Evolutionary conservation across 2,888 invertebrate genomes (phyloP).

Genomic region (Cryptus viduatorius): DNA sequence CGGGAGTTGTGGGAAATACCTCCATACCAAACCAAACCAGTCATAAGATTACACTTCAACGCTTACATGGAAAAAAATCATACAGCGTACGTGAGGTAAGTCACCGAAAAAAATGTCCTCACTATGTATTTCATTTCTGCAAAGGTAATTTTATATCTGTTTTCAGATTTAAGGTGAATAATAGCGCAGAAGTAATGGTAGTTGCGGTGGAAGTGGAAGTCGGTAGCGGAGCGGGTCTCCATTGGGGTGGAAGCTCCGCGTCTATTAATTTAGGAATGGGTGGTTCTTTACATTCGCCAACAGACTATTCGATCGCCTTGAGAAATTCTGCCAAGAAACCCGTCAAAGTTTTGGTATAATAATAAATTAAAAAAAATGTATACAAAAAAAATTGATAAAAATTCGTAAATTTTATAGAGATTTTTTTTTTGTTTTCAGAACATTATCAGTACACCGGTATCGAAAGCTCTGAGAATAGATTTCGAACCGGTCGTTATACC

Average conservation of each 20-base stretch:
- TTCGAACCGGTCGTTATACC: constrained; percentile 89
- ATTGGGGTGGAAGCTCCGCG: constrained; percentile 90
- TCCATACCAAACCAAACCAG: constrained; percentile 94
- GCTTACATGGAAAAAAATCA: constrained; percentile 92
- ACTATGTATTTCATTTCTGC: too few species aligned
- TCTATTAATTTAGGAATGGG: constrained; percentile 94
- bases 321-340: constrained; percentile 90
- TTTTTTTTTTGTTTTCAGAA: constrained; percentile 82
- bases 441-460: constrained; percentile 87
- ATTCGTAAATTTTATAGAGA: background rate
- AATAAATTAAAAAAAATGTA: constrained; percentile 31
- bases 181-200: constrained; percentile 89
- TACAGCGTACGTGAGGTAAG: constrained; percentile 92
- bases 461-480: constrained; percentile 89
- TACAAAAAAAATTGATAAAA: background rate
- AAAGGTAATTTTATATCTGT: background rate
- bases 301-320: constrained; percentile 88
- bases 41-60: constrained; percentile 94
- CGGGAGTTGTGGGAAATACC: constrained; percentile 96
- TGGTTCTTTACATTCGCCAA: constrained; percentile 89
- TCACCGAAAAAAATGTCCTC: too few species aligned
- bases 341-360: constrained; percentile 88
- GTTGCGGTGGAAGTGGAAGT: constrained; percentile 95
- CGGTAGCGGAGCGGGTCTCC: constrained; percentile 89
- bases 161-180: constrained; percentile 89